A percentile compares a stretch with the other conserved stretches of the same genome.
Conservation (phyloP, 1,140 invertebrate species). For the Armadillidium nasatum region DNA sequence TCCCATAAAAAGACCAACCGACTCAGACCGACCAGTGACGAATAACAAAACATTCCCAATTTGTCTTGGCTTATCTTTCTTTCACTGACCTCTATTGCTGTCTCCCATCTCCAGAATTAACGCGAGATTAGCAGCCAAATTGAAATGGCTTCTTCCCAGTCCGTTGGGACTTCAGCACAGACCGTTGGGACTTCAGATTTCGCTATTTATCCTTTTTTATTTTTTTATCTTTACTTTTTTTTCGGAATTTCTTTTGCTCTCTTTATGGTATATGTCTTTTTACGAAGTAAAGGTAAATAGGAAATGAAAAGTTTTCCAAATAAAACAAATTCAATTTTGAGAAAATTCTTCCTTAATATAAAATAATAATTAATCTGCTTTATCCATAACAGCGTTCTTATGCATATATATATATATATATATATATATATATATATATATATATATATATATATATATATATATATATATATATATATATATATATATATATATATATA, state of each 20-base stretch:
- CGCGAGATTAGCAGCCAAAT: slow-evolving; percentile 1
- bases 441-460: too few relatives aligned
- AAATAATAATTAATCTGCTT: too few relatives aligned
- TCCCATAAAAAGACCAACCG: background rate
- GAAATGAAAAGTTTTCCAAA: too few relatives aligned
- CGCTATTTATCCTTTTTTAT: background rate
- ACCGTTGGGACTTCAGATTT: slow-evolving; percentile 8
- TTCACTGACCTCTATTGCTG: background rate
- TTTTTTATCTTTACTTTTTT: background rate
- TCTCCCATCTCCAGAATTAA: background rate
- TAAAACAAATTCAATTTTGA: too few relatives aligned
- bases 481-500: too few relatives aligned
- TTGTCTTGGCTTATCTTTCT: background rate
- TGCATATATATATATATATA: too few relatives aligned
- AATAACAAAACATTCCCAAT: background rate
- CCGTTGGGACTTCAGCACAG: background rate
- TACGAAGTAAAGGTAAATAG: too few relatives aligned
- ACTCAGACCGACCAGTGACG: background rate
- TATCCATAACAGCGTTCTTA: too few relatives aligned
- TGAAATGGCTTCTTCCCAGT: background rate
- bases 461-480: too few relatives aligned
- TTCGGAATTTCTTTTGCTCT: background rate
- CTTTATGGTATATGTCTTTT: background rate
- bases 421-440: too few relatives aligned
- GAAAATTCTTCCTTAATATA: too few relatives aligned